Evolutionary conservation across 30 jellyfish, hydroid and myxozoan species (phyloP).

Genomic region (Aurelia sp.): DNA sequence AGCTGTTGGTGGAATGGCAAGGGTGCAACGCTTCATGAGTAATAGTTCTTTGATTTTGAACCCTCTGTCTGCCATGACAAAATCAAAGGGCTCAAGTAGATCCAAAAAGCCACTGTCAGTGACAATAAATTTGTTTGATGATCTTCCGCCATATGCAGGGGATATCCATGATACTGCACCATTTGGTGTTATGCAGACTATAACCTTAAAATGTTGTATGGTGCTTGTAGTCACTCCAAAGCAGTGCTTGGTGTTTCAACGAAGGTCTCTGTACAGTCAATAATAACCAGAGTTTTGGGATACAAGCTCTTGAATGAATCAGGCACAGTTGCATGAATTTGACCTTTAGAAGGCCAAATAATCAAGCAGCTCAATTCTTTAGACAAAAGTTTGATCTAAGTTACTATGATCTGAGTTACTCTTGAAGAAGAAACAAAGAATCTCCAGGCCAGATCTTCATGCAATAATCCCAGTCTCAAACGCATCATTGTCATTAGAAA

Average conservation of each 20-base stretch:
- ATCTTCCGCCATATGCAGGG: conserved; percentile 77
- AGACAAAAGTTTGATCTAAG: conserved; percentile 64
- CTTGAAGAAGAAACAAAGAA: conserved; percentile 50
- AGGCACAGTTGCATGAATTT: conserved; percentile 54
- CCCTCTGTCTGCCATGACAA: conserved; percentile 81
- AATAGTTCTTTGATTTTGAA: conserved; percentile 60
- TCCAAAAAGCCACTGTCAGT: conserved; percentile 62
- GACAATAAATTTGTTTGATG: conserved; percentile 62
- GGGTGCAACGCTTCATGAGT: conserved; percentile 44
- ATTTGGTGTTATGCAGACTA: conserved; percentile 67
- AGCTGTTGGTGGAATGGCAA: conserved; percentile 72
- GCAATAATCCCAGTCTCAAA: conserved; percentile 44
- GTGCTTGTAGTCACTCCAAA: conserved; percentile 85
- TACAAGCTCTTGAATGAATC: conserved; percentile 51
- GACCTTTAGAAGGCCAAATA: conserved; percentile 76
- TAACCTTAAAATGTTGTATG: conserved; percentile 63
- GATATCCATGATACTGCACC: conserved; percentile 86
- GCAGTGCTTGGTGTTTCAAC: conserved; percentile 71
- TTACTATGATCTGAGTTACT: conserved; percentile 41
- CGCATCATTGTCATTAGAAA: conserved; percentile 55
- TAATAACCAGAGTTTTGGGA: conserved; percentile 57
- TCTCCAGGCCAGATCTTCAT: conserved; percentile 68
- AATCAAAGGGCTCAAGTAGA: conserved; percentile 65
- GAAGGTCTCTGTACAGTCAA: conserved; percentile 76
- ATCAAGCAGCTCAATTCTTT: conserved; percentile 52